Base-by-base conservation (phyloP, 2,797 vertebrate species). In the Chelidonichthys spinosus region DNA sequence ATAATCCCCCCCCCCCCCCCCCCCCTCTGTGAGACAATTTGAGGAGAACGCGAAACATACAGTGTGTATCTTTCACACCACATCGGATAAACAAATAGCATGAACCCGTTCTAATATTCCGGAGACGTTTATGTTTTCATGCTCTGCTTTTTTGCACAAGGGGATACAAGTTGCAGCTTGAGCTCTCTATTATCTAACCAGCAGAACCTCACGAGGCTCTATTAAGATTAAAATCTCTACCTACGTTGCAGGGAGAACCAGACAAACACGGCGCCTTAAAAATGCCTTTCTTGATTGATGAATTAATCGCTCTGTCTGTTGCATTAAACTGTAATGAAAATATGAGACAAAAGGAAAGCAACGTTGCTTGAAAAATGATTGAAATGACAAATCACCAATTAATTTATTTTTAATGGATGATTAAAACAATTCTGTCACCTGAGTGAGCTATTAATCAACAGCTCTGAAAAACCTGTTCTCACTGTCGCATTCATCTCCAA, bases 1-100 rank as follows among this genome's bases (percentile, higher is more conserved):
- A 79, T 86, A 74, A 91, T 89, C 82, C 82, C 84, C 84, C 77
- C 69, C 67, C 25, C 86, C 82, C 82, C 84, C 84, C 77, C 69
- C 67, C 25, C 86, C 74, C 44, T 78, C 82, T 86, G 84, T 88
- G 69, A 79, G 64, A 61, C 63, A 62, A 86, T 72, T 79, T 74
- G 37, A 74, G 69, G 42, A 81, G 78, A 70, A 32, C n/a, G n/a
- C 73, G 63, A 84, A 71, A 78, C 46, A 75, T 53, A 70, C 78
- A 42, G 67, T 50, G 64, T 68, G 55, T 6, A 44, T 86, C 70
- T 85, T 76, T 81, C 79, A 77, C 69, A 68, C 39, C 69, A 58
- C 73, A 72, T 10, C 79, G 68, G 75, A 83, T 72, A 61, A 78
- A 85, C 66, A 75, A 73, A 79, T 33, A 39, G 65, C 53, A 56